phyloP scores from a whole-genome alignment of 1,140 invertebrate genomes.

The Oedothorax gibbosus region DNA sequence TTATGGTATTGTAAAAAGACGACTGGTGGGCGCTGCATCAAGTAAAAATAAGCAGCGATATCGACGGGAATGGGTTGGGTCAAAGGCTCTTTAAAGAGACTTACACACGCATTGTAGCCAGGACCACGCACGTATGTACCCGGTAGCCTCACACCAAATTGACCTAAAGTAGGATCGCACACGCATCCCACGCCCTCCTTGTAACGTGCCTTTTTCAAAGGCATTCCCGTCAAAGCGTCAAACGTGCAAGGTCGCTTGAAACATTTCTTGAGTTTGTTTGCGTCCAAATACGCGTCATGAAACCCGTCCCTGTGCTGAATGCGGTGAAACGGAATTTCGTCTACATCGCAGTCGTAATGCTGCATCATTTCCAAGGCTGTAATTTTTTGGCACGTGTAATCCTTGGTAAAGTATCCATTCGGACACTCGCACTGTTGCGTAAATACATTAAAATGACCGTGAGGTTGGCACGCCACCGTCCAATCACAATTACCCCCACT shows the following conservation, averaged over 20 bases:
- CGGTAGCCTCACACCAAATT: not conserved
- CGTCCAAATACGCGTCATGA: not conserved
- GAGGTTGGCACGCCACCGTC: too few species aligned
- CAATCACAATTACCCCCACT: too few species aligned
- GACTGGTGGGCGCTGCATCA: not conserved
- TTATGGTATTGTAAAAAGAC: not conserved
- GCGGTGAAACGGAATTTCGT: not conserved
- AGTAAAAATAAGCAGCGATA: not conserved
- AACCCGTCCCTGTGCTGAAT: not conserved
- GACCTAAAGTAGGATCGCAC: not conserved
- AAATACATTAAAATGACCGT: too few species aligned
- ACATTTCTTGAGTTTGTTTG: not conserved
- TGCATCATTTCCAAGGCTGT: not conserved
- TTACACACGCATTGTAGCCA: not conserved
- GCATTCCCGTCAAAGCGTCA: not conserved
- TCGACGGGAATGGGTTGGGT: not conserved
- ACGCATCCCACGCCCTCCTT: not conserved
- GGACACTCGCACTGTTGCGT: too few species aligned
- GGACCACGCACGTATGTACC: not conserved
- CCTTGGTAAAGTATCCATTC: not conserved
- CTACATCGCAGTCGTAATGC: not conserved
- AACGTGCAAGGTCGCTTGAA: constrained; percentile 18
- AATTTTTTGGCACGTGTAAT: not conserved
- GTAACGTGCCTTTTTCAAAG: not conserved
- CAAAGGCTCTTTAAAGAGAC: not conserved